Evolutionary conservation across 1,140 invertebrate species (phyloP).

Genomic region (Pseudomyrmex cubaensis): DNA sequence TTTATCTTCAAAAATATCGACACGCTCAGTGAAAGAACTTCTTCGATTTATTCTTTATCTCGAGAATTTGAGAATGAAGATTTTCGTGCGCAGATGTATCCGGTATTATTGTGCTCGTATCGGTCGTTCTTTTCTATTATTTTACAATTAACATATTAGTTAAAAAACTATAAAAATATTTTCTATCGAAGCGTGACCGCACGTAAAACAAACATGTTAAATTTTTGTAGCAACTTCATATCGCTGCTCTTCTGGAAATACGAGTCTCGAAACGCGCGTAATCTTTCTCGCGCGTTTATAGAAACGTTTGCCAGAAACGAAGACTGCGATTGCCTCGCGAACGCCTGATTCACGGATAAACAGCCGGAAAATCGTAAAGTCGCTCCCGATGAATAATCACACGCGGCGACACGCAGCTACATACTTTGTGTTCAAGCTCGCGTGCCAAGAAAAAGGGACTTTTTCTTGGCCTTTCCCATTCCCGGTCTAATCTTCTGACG

Average conservation of each 20-base stretch:
- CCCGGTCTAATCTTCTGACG: constrained; percentile 23
- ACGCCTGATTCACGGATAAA: constrained; percentile 29
- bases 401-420: neutral
- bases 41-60: too few relatives aligned
- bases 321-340: constrained; percentile 8
- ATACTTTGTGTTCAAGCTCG: constrained; percentile 1
- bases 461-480: constrained; percentile 47
- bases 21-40: too few relatives aligned
- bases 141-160: too few relatives aligned
- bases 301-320: constrained; percentile 29
- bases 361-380: constrained; percentile 53
- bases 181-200: too few relatives aligned
- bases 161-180: too few relatives aligned
- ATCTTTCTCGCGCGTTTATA: constrained; percentile 25
- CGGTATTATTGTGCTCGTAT: too few relatives aligned
- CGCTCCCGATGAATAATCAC: constrained; percentile 33
- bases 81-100: too few relatives aligned
- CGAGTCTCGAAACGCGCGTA: neutral
- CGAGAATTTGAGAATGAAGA: too few relatives aligned
- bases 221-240: too few relatives aligned
- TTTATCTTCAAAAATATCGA: too few relatives aligned
- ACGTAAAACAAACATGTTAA: too few relatives aligned
- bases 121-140: too few relatives aligned
- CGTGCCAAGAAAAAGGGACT: constrained; percentile 33
- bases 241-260: constrained; percentile 5